Percentiles rank a stretch among this genome's conserved stretches.
phyloP scores from a whole-genome alignment of 2,888 invertebrate genomes.

The Fragum whitleyi region DNA sequence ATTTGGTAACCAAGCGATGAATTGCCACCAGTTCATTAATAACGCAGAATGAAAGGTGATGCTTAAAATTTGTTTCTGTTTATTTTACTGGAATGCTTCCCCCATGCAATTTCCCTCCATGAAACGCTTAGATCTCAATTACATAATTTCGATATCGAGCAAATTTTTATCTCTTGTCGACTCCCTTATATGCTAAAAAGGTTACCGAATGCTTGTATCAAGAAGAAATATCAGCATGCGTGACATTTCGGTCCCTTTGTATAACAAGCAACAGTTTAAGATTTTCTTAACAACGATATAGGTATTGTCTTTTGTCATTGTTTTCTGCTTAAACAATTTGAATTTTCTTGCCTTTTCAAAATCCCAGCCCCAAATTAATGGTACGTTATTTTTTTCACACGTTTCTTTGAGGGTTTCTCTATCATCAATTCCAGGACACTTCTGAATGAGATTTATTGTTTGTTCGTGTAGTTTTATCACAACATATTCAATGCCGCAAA shows the following conservation, averaged over 20 bases:
- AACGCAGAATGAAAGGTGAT: too few relatives aligned
- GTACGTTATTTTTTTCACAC: neutral
- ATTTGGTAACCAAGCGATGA: too few relatives aligned
- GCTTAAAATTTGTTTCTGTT: too few relatives aligned
- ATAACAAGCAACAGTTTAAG: neutral
- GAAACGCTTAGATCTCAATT: too few relatives aligned
- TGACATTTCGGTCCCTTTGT: neutral
- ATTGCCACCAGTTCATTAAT: too few relatives aligned
- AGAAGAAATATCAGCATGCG: neutral
- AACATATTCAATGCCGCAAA: neutral
- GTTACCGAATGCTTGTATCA: neutral
- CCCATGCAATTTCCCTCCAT: too few relatives aligned
- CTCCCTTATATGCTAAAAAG: too few relatives aligned
- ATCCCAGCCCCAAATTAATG: neutral
- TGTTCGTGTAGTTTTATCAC: neutral
- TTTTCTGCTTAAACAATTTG: slow-evolving; percentile 3
- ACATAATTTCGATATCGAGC: too few relatives aligned
- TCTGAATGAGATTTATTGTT: too few relatives aligned
- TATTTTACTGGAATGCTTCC: too few relatives aligned
- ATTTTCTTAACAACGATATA: neutral
- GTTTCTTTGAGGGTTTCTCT: neutral
- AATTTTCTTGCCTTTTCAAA: neutral
- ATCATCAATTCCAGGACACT: too few relatives aligned
- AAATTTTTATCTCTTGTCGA: too few relatives aligned
- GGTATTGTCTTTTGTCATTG: neutral